phyloP scores from a whole-genome alignment of 2,797 vertebrate genomes.

The Epinephelus malabaricus region DNA sequence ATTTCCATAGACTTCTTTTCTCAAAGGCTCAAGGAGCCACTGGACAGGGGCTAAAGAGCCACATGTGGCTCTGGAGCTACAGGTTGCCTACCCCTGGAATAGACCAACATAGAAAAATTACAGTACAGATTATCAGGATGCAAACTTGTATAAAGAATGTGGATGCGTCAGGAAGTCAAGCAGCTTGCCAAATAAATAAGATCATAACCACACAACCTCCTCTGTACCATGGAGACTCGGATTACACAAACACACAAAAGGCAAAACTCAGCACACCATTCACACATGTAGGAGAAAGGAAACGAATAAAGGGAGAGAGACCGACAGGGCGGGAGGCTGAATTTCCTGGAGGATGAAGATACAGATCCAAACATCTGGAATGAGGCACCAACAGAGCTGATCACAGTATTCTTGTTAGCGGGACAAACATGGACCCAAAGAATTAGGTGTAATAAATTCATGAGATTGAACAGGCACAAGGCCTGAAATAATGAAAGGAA shows the following conservation, averaged over 20 bases:
- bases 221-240: too few species aligned
- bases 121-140: background rate
- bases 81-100: too few species aligned
- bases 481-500: background rate
- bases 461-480: background rate
- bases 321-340: background rate
- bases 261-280: background rate
- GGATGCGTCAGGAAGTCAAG: background rate
- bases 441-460: background rate
- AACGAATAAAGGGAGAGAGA: background rate
- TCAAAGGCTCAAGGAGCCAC: too few species aligned
- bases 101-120: background rate
- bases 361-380: slow-evolving; percentile 8
- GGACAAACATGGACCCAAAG: background rate
- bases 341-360: background rate
- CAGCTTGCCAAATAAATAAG: background rate
- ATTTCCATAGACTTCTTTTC: too few species aligned
- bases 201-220: background rate
- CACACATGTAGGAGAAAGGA: background rate
- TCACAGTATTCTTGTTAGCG: too few species aligned
- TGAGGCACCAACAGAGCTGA: background rate
- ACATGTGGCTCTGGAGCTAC: too few species aligned
- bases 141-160: background rate
- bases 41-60: too few species aligned
- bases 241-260: background rate